Evolutionary conservation across 1,140 invertebrate genomes (phyloP).

Genomic region (Calliphora vicina): DNA sequence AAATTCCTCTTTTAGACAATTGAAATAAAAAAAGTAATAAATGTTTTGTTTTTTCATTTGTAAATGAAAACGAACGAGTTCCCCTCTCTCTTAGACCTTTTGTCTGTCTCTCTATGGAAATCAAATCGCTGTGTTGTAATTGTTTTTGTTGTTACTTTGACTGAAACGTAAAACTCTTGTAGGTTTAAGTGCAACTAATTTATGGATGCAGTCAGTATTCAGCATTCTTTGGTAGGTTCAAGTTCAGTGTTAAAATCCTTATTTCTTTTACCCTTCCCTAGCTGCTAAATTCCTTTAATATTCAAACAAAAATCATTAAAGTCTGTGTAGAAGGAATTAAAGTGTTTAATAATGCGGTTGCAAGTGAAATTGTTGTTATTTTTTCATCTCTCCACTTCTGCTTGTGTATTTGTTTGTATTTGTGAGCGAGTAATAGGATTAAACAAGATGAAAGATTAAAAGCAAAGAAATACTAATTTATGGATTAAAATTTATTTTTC

Average conservation of each 20-base stretch:
- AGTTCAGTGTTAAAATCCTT: slow-evolving; percentile 23
- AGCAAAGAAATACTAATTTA: background rate
- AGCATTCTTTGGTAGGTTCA: background rate
- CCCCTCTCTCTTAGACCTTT: no score
- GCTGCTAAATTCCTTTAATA: background rate
- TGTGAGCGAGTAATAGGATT: background rate
- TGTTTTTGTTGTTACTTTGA: no score
- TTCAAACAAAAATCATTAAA: background rate
- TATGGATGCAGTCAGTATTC: background rate
- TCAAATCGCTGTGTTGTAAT: no score
- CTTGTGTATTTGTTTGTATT: background rate
- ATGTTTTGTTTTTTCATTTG: background rate
- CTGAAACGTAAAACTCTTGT: background rate
- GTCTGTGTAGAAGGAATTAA: background rate
- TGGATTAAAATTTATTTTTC: background rate
- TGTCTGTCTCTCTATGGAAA: no score
- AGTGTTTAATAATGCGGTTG: slow-evolving; percentile 20
- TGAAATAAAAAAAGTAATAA: background rate
- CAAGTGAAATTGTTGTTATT: background rate
- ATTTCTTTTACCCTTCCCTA: background rate
- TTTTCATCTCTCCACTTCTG: background rate
- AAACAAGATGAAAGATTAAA: background rate
- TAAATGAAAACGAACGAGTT: background rate
- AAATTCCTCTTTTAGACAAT: background rate
- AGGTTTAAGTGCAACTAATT: background rate